A percentile compares a stretch with the other conserved stretches of the same genome.
Evolutionary conservation across 2,888 invertebrate species (phyloP).

Genomic region (Gari tellinella): DNA sequence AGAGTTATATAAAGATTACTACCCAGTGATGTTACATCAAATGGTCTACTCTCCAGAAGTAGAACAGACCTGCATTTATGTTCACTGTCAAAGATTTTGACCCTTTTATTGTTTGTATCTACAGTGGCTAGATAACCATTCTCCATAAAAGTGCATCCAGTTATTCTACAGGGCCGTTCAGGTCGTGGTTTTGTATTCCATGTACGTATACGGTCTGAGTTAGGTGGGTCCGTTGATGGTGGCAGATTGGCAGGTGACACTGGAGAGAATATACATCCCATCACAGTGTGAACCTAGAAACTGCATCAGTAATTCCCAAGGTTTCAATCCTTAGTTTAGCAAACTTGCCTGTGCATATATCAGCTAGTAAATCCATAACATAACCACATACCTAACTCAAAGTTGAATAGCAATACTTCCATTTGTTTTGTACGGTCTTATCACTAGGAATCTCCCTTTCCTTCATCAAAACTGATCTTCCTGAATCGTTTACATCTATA

Average conservation of each 20-base stretch:
- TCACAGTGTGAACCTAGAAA: conserved; percentile 12
- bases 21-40: conserved; percentile 36
- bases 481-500: too few relatives aligned
- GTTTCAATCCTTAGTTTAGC: too few relatives aligned
- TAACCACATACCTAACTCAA: too few relatives aligned
- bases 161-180: conserved; percentile 41
- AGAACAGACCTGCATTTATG: conserved; percentile 50
- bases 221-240: conserved; percentile 17
- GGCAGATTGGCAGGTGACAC: conserved; percentile 23
- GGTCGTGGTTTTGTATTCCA: conserved; percentile 17
- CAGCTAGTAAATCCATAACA: too few relatives aligned
- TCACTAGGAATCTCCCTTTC: too few relatives aligned
- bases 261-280: conserved; percentile 44
- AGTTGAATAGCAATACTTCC: too few relatives aligned
- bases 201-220: conserved; percentile 13
- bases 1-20: conserved; percentile 40
- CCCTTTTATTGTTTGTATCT: conserved; percentile 42
- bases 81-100: conserved; percentile 51
- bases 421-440: too few relatives aligned
- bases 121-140: conserved; percentile 48
- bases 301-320: too few relatives aligned
- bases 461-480: too few relatives aligned
- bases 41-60: conserved; percentile 36
- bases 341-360: too few relatives aligned
- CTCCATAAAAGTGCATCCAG: conserved; percentile 47